Evolutionary conservation across 2,113 vertebrate genomes (phyloP), one percentile per base, ranked within the genome.

Genomic region (Charina bottae): DNA sequence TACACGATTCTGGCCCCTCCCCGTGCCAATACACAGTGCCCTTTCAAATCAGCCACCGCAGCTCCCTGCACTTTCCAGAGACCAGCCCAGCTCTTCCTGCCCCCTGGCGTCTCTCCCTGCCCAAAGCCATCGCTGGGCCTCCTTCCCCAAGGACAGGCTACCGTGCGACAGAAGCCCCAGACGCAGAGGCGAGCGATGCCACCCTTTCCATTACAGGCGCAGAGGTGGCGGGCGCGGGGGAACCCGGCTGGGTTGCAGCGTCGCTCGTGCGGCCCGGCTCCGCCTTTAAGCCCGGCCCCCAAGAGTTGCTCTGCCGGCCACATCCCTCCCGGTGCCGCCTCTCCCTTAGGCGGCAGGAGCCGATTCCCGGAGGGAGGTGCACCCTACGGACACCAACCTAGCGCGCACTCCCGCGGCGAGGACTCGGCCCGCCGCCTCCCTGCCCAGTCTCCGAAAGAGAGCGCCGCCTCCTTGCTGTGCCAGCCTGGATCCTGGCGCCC

Each of bases 231-330:
- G 88, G 15, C 59, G 58, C 26, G 60, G 24, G 87, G 83, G 85
- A n/a, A 56, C 7, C 2, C 59, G 54, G 62, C 68, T 78, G 26
- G 17, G 21, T 55, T 6, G 60, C 42, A 4, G 42, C 78, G 85
- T 62, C 2, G 17, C 85, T 37, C 17, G 37, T 3, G 42, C 26
- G n/a, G 1, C 24, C 92, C n/a, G 55, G 83, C 95, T 92, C 95
- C 92, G 95, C 94, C 62, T 94, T 89, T 5, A 37, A 37, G 64
- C 12, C 88, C 19, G 88, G 64, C 89, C 26, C 84, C 12, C 72
- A 6, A 4, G 72, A 84, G 55, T 24, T 19, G 46, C 37, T 6
- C 37, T 28, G 37, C 54, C 72, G 26, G 37, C 37, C 78, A 49
- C 90, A 62, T 90, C 68, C 89, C 53, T 92, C 26, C 59, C 24